These are phyloP conservation scores for Liopterus haemorrhoidalis DNA, from an alignment of 2,888 invertebrate genomes.

Conservation along the genomic window DNA sequence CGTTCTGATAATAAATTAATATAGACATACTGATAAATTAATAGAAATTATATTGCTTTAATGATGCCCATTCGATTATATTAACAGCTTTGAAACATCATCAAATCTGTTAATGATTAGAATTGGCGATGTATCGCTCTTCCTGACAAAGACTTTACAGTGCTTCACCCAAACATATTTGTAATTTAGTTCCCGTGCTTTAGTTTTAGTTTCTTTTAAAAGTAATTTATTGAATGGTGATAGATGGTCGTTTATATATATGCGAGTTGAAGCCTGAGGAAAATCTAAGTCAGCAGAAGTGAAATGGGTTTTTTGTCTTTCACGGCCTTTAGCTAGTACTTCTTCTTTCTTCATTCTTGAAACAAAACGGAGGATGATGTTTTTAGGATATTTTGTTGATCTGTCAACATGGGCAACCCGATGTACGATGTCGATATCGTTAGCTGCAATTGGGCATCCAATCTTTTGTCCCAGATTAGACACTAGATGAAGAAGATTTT, in stretches of 20 bases:
- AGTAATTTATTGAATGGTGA: not conserved
- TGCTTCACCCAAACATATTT: not conserved
- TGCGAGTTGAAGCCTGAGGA: not conserved
- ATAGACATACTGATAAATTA: too few species aligned
- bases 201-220: not conserved
- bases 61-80: not conserved
- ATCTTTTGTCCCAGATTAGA: too few species aligned
- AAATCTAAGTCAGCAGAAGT: not conserved
- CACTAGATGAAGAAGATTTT: too few species aligned
- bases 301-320: not conserved
- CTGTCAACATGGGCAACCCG: not conserved
- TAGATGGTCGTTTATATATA: not conserved
- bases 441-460: too few species aligned
- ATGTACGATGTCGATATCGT: not conserved
- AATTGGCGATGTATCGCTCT: not conserved
- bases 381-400: not conserved
- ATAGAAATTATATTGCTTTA: too few species aligned
- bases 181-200: not conserved
- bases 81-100: not conserved
- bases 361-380: not conserved
- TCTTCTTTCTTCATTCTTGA: not conserved
- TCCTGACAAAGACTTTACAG: not conserved
- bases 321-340: not conserved
- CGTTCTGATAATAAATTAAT: too few species aligned
- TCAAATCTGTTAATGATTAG: constrained; percentile 1